Percentiles rank a stretch among this genome's conserved stretches.
phyloP scores from a whole-genome alignment of 2,797 vertebrate species.

The Poecilia velifera region DNA sequence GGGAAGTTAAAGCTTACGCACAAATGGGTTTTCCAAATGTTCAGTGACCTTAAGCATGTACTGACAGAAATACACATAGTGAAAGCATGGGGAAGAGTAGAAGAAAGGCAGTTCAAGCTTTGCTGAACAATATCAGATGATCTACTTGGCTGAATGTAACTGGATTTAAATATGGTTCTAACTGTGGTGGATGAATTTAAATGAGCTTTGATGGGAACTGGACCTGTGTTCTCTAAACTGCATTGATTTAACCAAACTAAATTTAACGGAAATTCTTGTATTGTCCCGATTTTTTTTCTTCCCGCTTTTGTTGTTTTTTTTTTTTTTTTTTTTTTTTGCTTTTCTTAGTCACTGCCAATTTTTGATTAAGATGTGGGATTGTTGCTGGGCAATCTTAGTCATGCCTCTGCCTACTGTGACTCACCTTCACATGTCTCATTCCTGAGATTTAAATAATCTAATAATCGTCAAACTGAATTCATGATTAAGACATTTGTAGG shows the following conservation, averaged over 20 bases:
- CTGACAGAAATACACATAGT: background rate
- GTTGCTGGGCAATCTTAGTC: slow-evolving; percentile 23
- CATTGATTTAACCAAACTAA: background rate
- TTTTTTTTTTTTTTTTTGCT: background rate
- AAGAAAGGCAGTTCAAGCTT: background rate
- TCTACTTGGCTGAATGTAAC: background rate
- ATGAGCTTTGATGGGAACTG: background rate
- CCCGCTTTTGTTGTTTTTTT: background rate
- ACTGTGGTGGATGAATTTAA: background rate
- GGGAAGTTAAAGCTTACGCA: background rate
- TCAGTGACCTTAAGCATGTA: background rate
- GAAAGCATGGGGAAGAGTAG: background rate
- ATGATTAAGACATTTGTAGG: background rate
- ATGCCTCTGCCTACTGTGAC: slow-evolving; percentile 12
- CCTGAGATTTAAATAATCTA: background rate
- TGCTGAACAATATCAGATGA: background rate
- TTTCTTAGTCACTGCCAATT: background rate
- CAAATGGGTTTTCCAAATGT: background rate
- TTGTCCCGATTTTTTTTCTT: background rate
- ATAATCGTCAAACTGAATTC: background rate
- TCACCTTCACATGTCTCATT: background rate
- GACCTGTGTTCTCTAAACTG: background rate
- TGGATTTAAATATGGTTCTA: background rate
- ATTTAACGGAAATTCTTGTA: background rate
- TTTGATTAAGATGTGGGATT: background rate